These are phyloP conservation scores for Dendroctonus valens DNA, from an alignment of 1,140 invertebrate genomes.

Conservation along the genomic window DNA sequence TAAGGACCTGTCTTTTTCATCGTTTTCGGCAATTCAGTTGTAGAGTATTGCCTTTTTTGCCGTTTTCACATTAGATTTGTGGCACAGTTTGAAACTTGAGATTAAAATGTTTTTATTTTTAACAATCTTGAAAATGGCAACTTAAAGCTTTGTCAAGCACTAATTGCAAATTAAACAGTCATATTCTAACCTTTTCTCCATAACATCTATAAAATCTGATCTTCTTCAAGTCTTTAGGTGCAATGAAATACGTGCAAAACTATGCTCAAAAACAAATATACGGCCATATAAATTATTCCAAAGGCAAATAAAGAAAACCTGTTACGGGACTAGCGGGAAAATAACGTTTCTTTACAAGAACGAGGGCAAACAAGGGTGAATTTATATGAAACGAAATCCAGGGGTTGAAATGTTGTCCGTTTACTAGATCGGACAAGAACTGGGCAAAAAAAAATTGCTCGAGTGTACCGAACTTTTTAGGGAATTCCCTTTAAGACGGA, in stretches of 20 bases:
- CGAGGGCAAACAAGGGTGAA: conserved; percentile 10
- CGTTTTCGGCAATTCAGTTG: neutral
- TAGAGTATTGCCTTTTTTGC: no score
- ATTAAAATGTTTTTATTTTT: no score
- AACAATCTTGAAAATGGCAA: no score
- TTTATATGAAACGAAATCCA: conserved; percentile 11
- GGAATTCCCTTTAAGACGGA: no score
- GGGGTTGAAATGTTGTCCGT: conserved; percentile 8
- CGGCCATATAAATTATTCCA: neutral
- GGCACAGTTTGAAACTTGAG: no score
- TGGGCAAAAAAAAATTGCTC: conserved; percentile 1
- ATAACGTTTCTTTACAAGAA: conserved; percentile 2
- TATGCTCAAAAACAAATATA: conserved; percentile 1
- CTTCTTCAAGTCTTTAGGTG: no score
- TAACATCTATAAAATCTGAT: no score
- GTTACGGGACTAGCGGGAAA: neutral
- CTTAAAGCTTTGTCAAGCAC: no score
- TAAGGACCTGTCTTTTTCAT: conserved; percentile 18
- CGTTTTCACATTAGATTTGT: no score
- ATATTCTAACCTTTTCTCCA: no score
- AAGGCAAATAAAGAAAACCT: conserved; percentile 12
- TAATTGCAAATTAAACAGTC: no score
- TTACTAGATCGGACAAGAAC: conserved; percentile 4
- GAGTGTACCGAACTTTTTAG: no score
- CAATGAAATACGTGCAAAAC: neutral